Conservation (phyloP, 2,888 invertebrate genomes). For the Micoletzkya japonica region DNA sequence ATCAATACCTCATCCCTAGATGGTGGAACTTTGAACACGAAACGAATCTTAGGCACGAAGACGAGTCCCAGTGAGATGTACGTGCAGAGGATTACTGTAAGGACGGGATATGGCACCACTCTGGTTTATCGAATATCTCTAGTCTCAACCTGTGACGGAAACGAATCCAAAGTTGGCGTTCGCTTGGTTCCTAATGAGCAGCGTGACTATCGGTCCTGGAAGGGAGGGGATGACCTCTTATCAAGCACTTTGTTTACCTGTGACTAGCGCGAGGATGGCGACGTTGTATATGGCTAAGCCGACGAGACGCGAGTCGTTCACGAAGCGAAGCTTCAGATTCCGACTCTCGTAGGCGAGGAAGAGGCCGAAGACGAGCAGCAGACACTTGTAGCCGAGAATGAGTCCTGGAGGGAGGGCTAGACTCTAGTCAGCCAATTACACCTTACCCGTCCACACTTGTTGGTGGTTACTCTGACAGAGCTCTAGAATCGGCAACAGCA, state of each 20-base stretch:
- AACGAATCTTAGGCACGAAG: slow-evolving; percentile 92
- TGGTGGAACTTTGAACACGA: slow-evolving; percentile 69
- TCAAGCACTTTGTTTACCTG: slow-evolving; percentile 64
- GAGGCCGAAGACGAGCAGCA: slow-evolving; percentile 92
- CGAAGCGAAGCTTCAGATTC: slow-evolving; percentile 89
- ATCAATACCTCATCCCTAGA: slow-evolving; percentile 38
- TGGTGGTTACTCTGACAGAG: slow-evolving; percentile 93
- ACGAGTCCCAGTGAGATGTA: slow-evolving; percentile 97
- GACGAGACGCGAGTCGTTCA: slow-evolving; percentile 96
- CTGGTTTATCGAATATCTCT: background rate
- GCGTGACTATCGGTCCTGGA: slow-evolving; percentile 81
- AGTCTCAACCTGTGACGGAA: slow-evolving; percentile 72
- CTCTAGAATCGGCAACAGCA: slow-evolving; percentile 89
- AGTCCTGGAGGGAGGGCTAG: slow-evolving; percentile 73
- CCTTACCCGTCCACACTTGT: slow-evolving; percentile 86
- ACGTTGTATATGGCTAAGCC: slow-evolving; percentile 99
- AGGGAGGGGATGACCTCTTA: background rate
- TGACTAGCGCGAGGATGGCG: slow-evolving; percentile 93
- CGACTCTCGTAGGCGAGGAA: slow-evolving; percentile 97
- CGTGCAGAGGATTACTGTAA: slow-evolving; percentile 87
- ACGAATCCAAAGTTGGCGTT: slow-evolving; percentile 97
- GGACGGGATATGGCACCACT: slow-evolving; percentile 6
- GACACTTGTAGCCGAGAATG: slow-evolving; percentile 92
- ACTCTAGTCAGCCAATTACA: background rate
- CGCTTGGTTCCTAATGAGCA: slow-evolving; percentile 95